Evolutionary conservation across 2,113 vertebrate species (phyloP).

Genomic region (Muscicapa adusta): DNA sequence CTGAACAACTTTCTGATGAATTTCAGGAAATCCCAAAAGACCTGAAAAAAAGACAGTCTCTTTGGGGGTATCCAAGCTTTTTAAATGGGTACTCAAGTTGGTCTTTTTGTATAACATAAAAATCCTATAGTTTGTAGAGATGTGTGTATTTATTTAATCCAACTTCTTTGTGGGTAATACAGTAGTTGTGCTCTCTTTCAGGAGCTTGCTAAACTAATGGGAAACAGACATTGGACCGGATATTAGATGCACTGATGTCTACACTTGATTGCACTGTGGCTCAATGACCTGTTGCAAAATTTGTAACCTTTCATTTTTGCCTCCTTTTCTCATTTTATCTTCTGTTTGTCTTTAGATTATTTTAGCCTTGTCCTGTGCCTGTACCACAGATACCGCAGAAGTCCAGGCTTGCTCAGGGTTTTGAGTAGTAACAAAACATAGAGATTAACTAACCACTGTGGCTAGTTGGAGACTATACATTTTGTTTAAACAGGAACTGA

Average conservation of each 20-base stretch:
- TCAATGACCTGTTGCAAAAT: background rate
- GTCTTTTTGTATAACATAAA: background rate
- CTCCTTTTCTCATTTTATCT: background rate
- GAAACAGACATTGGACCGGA: background rate
- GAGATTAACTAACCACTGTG: background rate
- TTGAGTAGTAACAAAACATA: background rate
- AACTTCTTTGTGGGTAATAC: background rate
- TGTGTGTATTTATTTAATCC: background rate
- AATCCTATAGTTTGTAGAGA: background rate
- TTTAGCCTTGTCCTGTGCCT: background rate
- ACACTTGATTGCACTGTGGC: background rate
- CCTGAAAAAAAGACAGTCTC: rapidly evolving
- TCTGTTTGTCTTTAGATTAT: background rate
- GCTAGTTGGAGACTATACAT: background rate
- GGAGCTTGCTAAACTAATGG: background rate
- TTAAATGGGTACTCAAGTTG: background rate
- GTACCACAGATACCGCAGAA: background rate
- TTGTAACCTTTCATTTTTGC: background rate
- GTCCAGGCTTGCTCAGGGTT: background rate
- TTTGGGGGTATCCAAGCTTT: background rate
- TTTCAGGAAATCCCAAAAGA: background rate
- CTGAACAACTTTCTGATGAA: background rate
- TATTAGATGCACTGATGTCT: background rate
- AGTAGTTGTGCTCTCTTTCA: background rate
- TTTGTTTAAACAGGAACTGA: background rate